Evolutionary conservation across 2,888 invertebrate species (phyloP).

Genomic region (Microdon myrmicae): DNA sequence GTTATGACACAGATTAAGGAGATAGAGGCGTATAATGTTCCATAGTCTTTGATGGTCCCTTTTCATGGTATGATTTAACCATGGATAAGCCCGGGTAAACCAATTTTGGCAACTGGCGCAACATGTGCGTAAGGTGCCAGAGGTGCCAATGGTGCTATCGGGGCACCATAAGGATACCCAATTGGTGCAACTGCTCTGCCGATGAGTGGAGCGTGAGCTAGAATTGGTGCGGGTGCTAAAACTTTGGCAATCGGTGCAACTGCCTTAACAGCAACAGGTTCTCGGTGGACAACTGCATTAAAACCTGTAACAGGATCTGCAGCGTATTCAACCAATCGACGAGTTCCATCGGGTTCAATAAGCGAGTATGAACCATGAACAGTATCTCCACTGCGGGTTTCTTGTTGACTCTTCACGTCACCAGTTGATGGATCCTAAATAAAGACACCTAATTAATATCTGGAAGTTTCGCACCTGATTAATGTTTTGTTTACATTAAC

Average conservation of each 20-base stretch:
- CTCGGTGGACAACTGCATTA: slow-evolving; percentile 70
- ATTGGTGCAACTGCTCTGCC: slow-evolving; percentile 50
- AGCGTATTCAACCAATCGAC: slow-evolving; percentile 70
- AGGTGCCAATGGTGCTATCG: no score
- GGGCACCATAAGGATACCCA: slow-evolving; percentile 16
- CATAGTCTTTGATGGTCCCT: slow-evolving; percentile 38
- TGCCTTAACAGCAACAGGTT: slow-evolving; percentile 67
- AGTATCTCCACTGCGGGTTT: slow-evolving; percentile 69
- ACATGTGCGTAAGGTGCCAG: no score
- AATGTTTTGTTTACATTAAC: slow-evolving; percentile 67
- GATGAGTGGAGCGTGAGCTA: slow-evolving; percentile 45
- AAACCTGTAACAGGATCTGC: slow-evolving; percentile 72
- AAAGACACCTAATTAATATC: no score
- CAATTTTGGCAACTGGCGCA: slow-evolving; percentile 16
- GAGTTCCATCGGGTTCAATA: slow-evolving; percentile 70
- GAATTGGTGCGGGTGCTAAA: slow-evolving; percentile 53
- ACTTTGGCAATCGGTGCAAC: slow-evolving; percentile 60
- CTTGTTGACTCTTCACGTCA: slow-evolving; percentile 70
- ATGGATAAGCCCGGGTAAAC: slow-evolving; percentile 44
- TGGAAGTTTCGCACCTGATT: no score
- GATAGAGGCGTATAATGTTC: slow-evolving; percentile 41
- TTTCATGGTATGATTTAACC: no score
- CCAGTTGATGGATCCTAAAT: slow-evolving; percentile 68
- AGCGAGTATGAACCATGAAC: slow-evolving; percentile 70
- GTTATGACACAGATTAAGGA: slow-evolving; percentile 49